phyloP scores from a whole-genome alignment of 2,888 invertebrate species.

The Labia minor region DNA sequence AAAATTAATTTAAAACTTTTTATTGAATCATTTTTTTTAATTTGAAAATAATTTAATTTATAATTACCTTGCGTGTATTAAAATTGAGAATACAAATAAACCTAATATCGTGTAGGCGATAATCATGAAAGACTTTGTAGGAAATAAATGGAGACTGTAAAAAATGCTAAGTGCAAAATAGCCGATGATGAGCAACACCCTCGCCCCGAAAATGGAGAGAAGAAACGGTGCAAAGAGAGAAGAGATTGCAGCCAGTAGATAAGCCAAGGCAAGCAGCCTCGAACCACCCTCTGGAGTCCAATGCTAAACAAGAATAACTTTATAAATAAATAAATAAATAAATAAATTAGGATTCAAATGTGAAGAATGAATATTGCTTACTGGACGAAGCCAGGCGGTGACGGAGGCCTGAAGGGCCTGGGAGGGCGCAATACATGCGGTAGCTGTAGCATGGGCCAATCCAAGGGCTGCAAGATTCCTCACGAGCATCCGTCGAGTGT shows the following conservation, averaged over 20 bases:
- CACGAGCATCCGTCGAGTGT: slow-evolving; percentile 30
- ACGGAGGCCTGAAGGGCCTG: slow-evolving; percentile 45
- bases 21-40: no score
- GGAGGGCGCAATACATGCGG: slow-evolving; percentile 49
- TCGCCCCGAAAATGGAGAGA: slow-evolving; percentile 38
- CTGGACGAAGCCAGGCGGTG: slow-evolving; percentile 39
- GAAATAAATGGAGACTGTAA: slow-evolving; percentile 49
- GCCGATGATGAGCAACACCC: slow-evolving; percentile 39
- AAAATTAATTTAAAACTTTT: no score
- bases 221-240: not conserved
- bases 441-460: slow-evolving; percentile 48
- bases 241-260: not conserved
- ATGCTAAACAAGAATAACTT: not conserved
- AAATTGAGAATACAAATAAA: not conserved
- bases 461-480: slow-evolving; percentile 38
- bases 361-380: no score
- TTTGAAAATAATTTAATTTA: no score
- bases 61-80: not conserved
- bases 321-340: not conserved
- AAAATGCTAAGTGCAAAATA: slow-evolving; percentile 48
- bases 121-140: slow-evolving; percentile 42
- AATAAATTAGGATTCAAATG: no score
- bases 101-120: slow-evolving; percentile 48
- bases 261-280: not conserved
- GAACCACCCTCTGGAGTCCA: slow-evolving; percentile 9